Base-by-base conservation (phyloP, 2,888 invertebrate genomes). In the Campoletis raptor region DNA sequence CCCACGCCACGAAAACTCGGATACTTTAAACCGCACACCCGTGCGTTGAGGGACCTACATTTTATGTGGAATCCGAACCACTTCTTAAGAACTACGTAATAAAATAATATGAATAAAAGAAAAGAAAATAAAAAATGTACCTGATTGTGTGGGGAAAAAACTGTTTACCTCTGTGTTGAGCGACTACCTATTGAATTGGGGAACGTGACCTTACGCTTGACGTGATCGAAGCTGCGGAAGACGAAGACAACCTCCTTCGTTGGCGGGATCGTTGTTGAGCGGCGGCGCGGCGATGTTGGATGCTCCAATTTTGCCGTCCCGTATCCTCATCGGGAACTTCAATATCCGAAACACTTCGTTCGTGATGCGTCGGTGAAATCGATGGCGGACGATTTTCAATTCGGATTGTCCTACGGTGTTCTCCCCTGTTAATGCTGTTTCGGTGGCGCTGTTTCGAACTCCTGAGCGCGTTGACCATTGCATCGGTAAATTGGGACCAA, bases 11-110 rank as follows among this genome's bases (percentile, higher is more conserved):
- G 66, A 66, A 66, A 66, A 66, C 66, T 15, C 40, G 21, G 42
- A 42, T 42, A 42, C 67, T 69, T 42, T 42, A 69, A 69, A 69
- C 40, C 9, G 66, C 66, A 66, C 66, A 66, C 9, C 37, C 37
- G 66, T 66, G 66, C 66, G 36, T 66, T 40, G 66, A 37, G 21
- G 66, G 66, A 66, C 66, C 66, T 66, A n/a, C 40, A 18, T 37
- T 37, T 10, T 0, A 10, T 8, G n/a, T 66, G 36, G 37, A 37
- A 18, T 66, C 66, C 37, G 40, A 66, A 66, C 40, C 66, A 40
- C 40, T n/a, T 30, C 30, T 30, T 30, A 30, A 30, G 30, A 3
- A 30, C 30, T 30, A 30, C 30, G 30, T 30, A 30, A 30, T 30
- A 30, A 30, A 30, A 30, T 30, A 30, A 30, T 30, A 30, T 30